These are phyloP conservation scores for Hormaphis cornu DNA, from an alignment of 1,140 invertebrate genomes.

Conservation along the genomic window DNA sequence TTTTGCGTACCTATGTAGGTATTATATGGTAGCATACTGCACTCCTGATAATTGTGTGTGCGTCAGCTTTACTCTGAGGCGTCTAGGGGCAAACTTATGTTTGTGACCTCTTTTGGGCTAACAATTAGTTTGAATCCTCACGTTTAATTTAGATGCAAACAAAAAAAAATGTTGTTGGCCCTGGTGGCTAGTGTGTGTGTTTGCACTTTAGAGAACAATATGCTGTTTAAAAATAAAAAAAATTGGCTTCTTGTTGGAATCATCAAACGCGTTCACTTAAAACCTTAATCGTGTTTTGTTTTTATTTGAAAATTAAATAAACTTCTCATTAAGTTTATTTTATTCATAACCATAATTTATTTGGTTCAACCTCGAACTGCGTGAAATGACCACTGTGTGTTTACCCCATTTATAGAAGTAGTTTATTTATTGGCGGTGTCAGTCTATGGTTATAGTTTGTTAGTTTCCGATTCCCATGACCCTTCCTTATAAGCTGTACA, in stretches of 20 bases:
- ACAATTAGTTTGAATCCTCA: too few species aligned
- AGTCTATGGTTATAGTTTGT: background rate
- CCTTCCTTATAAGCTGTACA: slow-evolving; percentile 11
- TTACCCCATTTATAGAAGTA: slow-evolving; percentile 18
- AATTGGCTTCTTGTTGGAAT: background rate
- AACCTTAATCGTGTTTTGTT: background rate
- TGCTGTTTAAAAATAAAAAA: too few species aligned
- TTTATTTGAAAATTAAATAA: background rate
- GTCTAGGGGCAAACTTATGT: too few species aligned
- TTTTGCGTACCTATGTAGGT: too few species aligned
- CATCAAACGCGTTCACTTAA: slow-evolving; percentile 1
- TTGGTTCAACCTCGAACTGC: slow-evolving; percentile 24
- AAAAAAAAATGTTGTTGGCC: too few species aligned
- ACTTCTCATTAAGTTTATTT: background rate
- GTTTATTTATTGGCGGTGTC: background rate
- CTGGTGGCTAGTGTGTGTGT: too few species aligned
- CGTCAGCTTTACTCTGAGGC: too few species aligned
- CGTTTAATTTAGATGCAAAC: too few species aligned
- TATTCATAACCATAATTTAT: slow-evolving; percentile 13
- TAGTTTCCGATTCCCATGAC: slow-evolving; percentile 1
- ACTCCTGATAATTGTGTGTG: too few species aligned
- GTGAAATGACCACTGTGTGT: slow-evolving; percentile 4
- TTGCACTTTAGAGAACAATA: too few species aligned
- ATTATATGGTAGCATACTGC: too few species aligned
- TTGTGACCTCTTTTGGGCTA: too few species aligned